phyloP scores from a whole-genome alignment of 2,113 vertebrate species.

The Oncorhynchus mykiss region DNA sequence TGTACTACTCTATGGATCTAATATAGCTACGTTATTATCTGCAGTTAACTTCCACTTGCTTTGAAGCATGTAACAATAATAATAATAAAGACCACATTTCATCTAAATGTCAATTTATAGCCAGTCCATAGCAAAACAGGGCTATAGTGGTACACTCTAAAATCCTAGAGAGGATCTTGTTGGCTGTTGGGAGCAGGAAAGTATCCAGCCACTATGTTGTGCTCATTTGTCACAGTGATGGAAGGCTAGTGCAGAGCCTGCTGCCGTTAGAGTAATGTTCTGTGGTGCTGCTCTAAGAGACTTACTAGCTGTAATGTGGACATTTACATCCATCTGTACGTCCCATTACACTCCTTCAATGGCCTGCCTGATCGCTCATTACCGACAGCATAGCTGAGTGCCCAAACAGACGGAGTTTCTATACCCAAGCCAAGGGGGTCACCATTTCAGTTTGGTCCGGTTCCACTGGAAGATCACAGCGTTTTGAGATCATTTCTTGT shows the following conservation, averaged over 20 bases:
- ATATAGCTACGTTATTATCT: neutral
- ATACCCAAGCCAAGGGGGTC: neutral
- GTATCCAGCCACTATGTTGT: conserved; percentile 18
- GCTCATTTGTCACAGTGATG: conserved; percentile 64
- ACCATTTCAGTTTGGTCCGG: neutral
- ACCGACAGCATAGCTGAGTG: neutral
- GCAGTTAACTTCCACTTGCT: neutral
- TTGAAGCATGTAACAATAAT: neutral
- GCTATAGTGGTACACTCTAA: neutral
- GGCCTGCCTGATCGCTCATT: conserved; percentile 15
- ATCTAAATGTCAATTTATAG: neutral
- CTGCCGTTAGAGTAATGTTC: neutral
- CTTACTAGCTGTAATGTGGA: conserved; percentile 26
- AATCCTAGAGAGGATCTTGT: neutral
- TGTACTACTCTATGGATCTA: neutral
- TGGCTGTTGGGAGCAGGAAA: neutral
- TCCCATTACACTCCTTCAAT: conserved; percentile 22
- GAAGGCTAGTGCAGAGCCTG: conserved; percentile 32
- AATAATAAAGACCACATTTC: neutral
- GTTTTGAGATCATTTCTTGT: no score
- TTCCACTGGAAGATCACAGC: neutral
- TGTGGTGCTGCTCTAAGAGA: conserved; percentile 27
- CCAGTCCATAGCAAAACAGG: neutral
- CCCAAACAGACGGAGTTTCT: neutral
- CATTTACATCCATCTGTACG: conserved; percentile 20